Evolutionary conservation across 2,113 vertebrate species (phyloP), one percentile per base, ranked within the genome.

Genomic region (Glaucidium brasilianum): DNA sequence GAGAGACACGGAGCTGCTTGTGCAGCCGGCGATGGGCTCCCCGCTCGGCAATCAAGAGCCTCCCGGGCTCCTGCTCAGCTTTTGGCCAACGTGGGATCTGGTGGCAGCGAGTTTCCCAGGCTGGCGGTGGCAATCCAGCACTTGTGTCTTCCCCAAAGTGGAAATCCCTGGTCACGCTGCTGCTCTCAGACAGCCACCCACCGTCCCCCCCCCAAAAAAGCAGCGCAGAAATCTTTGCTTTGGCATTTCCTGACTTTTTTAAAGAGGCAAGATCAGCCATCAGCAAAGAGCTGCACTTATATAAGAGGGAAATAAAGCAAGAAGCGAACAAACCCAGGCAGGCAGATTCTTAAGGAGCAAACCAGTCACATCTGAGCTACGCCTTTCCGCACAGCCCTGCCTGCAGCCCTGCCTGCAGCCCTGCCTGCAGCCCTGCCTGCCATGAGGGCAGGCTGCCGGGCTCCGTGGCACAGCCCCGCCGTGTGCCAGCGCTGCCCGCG

Each of bases 21-120:
- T 2, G 35, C 6, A 3, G 50, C 3, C 4, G 16, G 34, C 1
- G 1, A 6, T 11, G 6, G 60, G 82, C 80, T 60, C 60, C 37
- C 39, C 10, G 0, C 17, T 49, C 10, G 3, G 50, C 56, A 6
- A 8, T 6, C 21, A 5, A 34, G 30, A 1, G 2, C 53, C 50
- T 17, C 73, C 9, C 3, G 1, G 32, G 0, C 29, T 49, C 35
- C 66, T 1, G 30, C 23, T 2, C 3, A 59, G 63, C 15, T 25
- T 17, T 10, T 37, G 68, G 47, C 34, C 32, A 0, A 21, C 37
- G 17, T 5, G 58, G 13, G 2, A 21, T 0, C 10, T 1, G 27
- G 25, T 2, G 59, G 29, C n/a, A 17, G 41, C 2, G 15, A 19
- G 6, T 5, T 32, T 11, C 58, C 56, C 34, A 3, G 67, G 73